A percentile compares a stretch with the other conserved stretches of the same genome.
Evolutionary conservation across 30 jellyfish, hydroid and myxozoan species (phyloP).

Genomic region (Aurelia aurita): DNA sequence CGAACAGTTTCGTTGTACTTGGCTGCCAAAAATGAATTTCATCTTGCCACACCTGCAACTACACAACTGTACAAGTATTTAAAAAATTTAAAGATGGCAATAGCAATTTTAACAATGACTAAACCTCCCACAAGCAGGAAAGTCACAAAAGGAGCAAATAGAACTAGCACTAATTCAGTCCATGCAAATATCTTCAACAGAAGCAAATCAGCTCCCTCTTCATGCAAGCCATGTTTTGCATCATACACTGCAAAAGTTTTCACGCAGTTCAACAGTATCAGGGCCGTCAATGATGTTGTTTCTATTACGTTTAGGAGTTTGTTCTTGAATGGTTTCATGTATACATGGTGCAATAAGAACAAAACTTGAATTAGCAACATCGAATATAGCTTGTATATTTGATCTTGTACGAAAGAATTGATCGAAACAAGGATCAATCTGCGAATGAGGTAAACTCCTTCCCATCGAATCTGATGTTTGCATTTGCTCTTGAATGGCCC

Average conservation of each 20-base stretch:
- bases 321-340: constrained; percentile 43
- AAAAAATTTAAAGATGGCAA: background rate
- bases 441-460: constrained; percentile 51
- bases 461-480: constrained; percentile 29
- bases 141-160: background rate
- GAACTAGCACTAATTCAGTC: background rate
- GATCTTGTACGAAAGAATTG: constrained; percentile 4
- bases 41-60: too few species aligned
- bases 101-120: background rate
- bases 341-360: constrained; percentile 49
- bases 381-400: background rate
- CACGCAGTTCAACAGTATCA: constrained; percentile 10
- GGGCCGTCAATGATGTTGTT: constrained; percentile 43
- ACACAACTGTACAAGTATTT: too few species aligned
- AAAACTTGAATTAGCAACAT: constrained; percentile 21
- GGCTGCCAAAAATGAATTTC: too few species aligned
- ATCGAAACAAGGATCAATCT: constrained; percentile 26
- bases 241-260: constrained; percentile 24
- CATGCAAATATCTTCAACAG: background rate
- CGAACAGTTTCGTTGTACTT: too few species aligned
- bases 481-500: constrained; percentile 25
- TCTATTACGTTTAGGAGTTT: constrained; percentile 44
- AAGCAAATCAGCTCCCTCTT: background rate
- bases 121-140: background rate
- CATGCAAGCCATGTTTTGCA: background rate